Base-by-base conservation (phyloP, 1,140 invertebrate species). In the Drosophila sucinea region DNA sequence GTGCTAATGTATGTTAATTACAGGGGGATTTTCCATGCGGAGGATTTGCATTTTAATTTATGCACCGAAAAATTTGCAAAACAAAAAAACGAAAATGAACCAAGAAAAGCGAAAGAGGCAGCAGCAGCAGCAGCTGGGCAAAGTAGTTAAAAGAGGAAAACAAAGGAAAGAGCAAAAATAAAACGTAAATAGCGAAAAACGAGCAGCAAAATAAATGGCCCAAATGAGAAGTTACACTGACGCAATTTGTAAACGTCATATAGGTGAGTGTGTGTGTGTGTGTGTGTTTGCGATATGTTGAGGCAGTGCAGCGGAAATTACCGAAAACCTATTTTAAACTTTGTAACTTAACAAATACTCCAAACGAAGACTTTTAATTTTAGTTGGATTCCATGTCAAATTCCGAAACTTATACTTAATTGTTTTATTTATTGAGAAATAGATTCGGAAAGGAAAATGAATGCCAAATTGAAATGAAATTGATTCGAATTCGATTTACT, bases 21-120 rank as follows among this genome's bases (percentile, higher is more conserved):
- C 83, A 90, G 87, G 81, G 82, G 83, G 87, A 90, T 90, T 90
- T 90, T 81, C 84, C 80, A 89, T 87, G 87, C 89, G 81, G 78
- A 87, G 89, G 87, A 90, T 90, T 90, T 90, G 87, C 87, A 90
- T 90, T 90, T 90, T 90, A 89, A 90, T 90, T 90, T 90, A 90
- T 89, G 85, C 81, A 79, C 85, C 74, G 81, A 89, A 87, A 87
- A 87, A 87, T 89, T 87, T 89, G 77, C 73, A 65, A 60, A 65
- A 30, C 51, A 17, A 64, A 58, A 69, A 41, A 61, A 30, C 51
- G n/a, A 64, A 58, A 69, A 41, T 56, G 55, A 27, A 41, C 7
- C 0, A 27, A 63, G 33, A 41, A 23, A 25, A 25, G n/a, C 4
- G 5, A 35, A 51, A 27, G 25, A 51, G 44, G 44, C 7, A 27